These are phyloP conservation scores for Rhabditophanes sp. DNA, from an alignment of 2,888 invertebrate species.

Conservation along the genomic window DNA sequence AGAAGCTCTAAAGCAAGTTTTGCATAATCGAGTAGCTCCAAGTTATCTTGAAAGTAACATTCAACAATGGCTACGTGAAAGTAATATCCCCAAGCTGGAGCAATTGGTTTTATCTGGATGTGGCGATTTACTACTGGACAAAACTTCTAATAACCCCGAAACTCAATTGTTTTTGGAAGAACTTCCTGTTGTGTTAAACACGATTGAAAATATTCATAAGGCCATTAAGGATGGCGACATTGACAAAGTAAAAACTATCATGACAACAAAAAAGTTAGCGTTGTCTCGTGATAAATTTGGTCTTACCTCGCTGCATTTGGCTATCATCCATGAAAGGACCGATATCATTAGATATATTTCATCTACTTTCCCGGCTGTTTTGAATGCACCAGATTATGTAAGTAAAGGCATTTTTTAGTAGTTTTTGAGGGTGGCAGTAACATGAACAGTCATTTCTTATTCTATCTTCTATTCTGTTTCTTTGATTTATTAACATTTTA, in stretches of 20 bases:
- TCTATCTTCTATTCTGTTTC: slow-evolving; percentile 5
- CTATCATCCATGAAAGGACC: slow-evolving; percentile 60
- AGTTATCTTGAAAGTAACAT: slow-evolving; percentile 54
- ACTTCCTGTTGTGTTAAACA: slow-evolving; percentile 48
- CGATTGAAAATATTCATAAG: slow-evolving; percentile 70
- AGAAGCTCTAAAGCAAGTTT: slow-evolving; percentile 32
- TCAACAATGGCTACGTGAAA: slow-evolving; percentile 83
- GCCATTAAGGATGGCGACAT: slow-evolving; percentile 69
- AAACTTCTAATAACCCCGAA: slow-evolving; percentile 45
- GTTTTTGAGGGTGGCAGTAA: background rate
- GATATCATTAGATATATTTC: slow-evolving; percentile 60
- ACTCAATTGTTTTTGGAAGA: slow-evolving; percentile 27
- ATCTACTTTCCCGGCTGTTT: slow-evolving; percentile 58
- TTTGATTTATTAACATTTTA: slow-evolving; percentile 1
- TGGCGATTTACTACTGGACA: slow-evolving; percentile 58
- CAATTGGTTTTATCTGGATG: slow-evolving; percentile 51
- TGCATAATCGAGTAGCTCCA: slow-evolving; percentile 44
- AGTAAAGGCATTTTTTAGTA: slow-evolving; percentile 3
- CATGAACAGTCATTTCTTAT: slow-evolving; percentile 1
- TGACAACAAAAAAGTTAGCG: slow-evolving; percentile 63
- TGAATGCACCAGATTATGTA: slow-evolving; percentile 52
- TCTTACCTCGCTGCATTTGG: slow-evolving; percentile 60
- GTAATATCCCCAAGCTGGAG: slow-evolving; percentile 46
- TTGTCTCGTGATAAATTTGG: slow-evolving; percentile 59
- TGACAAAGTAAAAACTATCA: slow-evolving; percentile 60